Evolutionary conservation across 2,113 vertebrate genomes (phyloP).

Genomic region (Embiotoca jacksoni): DNA sequence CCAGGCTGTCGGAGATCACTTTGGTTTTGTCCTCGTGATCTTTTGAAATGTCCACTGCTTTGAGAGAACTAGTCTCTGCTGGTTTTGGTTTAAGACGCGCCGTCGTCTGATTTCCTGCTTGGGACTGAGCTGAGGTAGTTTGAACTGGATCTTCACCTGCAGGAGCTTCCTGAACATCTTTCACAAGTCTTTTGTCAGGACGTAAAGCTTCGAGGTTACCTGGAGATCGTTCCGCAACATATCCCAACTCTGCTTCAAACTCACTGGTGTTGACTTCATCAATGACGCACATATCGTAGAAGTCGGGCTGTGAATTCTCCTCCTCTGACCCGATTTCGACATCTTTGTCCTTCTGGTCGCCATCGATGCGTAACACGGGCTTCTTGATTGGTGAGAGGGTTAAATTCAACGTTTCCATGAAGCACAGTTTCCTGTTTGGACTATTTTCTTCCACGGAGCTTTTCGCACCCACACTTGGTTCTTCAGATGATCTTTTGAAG

Average conservation of each 20-base stretch:
- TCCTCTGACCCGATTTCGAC: conserved; percentile 36
- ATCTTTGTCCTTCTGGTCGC: conserved; percentile 32
- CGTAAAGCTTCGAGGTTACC: not conserved
- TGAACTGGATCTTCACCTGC: not conserved
- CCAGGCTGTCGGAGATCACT: not conserved
- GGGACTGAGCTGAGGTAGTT: conserved; percentile 13
- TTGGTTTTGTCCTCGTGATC: not conserved
- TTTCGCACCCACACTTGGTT: conserved; percentile 4
- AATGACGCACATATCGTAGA: conserved; percentile 78
- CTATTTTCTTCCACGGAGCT: conserved; percentile 59
- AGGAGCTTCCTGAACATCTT: not conserved
- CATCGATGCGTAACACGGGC: conserved; percentile 15
- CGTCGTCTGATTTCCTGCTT: not conserved
- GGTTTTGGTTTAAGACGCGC: not conserved
- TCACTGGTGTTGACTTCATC: conserved; percentile 74
- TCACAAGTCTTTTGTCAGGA: not conserved
- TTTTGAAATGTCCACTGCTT: not conserved
- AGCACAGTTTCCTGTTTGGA: conserved; percentile 89
- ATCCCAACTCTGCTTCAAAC: conserved; percentile 21
- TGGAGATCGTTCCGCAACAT: not conserved
- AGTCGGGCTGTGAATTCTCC: conserved; percentile 45
- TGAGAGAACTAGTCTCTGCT: not conserved
- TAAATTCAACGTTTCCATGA: conserved; percentile 97
- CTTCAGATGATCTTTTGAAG: conserved; percentile 23
- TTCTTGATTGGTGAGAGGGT: conserved; percentile 96